Conservation (phyloP, 2,113 vertebrate genomes). For the Xenopus borealis region DNA sequence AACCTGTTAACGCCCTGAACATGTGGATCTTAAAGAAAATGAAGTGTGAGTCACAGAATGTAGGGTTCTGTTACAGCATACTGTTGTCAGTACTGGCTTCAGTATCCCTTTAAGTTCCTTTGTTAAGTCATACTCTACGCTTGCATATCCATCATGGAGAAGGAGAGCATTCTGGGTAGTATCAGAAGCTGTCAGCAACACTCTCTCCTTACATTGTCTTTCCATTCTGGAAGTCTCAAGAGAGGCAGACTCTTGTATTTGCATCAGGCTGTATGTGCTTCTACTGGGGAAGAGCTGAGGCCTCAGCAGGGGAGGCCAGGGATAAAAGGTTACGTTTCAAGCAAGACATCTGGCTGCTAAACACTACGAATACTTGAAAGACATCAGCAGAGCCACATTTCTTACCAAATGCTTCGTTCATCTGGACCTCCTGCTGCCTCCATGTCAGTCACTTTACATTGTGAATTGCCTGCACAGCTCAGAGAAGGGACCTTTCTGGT, state of each 20-base stretch:
- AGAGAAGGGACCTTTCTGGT: not conserved
- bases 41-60: no score
- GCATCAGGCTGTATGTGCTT: slow-evolving; percentile 17
- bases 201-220: not conserved
- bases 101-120: no score
- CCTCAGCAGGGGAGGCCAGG: slow-evolving; percentile 49
- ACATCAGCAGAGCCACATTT: slow-evolving; percentile 31
- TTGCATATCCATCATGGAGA: no score
- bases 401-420: slow-evolving; percentile 22
- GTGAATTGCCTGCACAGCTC: slow-evolving; percentile 12
- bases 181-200: not conserved
- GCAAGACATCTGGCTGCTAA: slow-evolving; percentile 52
- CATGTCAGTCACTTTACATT: slow-evolving; percentile 17
- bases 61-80: no score
- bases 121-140: no score
- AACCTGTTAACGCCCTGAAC: no score
- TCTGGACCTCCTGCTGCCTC: slow-evolving; percentile 30
- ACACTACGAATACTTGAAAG: slow-evolving; percentile 51
- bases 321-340: slow-evolving; percentile 54
- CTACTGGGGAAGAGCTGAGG: slow-evolving; percentile 17
- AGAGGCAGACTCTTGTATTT: slow-evolving; percentile 17
- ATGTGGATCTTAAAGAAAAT: no score
- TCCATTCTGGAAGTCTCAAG: not conserved
- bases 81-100: no score
- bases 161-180: not conserved